These are phyloP conservation scores for Himalopsyche japonica DNA, from an alignment of 2,888 invertebrate genomes.

Conservation along the genomic window DNA sequence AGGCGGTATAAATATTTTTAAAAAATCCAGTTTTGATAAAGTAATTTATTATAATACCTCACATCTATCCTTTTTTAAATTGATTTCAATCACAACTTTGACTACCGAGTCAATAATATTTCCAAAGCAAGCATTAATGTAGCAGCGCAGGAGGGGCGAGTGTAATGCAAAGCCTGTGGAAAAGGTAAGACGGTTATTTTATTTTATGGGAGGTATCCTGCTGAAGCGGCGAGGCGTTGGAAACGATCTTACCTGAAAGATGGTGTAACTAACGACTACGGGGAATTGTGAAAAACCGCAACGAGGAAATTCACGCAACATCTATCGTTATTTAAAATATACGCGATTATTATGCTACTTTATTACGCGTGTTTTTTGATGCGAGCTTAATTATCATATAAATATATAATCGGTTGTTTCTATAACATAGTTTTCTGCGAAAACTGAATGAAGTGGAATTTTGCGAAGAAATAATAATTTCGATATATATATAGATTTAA, in stretches of 20 bases:
- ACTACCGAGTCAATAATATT: neutral
- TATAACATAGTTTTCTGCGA: too few relatives aligned
- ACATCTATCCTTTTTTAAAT: too few relatives aligned
- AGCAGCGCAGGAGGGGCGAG: neutral
- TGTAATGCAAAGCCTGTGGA: neutral
- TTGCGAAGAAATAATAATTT: too few relatives aligned
- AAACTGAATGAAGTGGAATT: too few relatives aligned
- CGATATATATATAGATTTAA: too few relatives aligned
- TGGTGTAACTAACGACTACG: neutral
- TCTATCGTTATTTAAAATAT: neutral
- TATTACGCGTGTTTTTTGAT: neutral
- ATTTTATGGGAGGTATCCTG: neutral
- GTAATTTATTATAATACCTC: too few relatives aligned
- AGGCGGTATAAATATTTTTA: too few relatives aligned
- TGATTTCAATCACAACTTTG: neutral
- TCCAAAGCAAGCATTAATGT: neutral
- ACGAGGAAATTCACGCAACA: neutral
- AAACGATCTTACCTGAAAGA: neutral
- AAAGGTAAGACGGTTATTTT: neutral
- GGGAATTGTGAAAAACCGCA: neutral
- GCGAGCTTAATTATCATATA: neutral
- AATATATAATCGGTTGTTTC: neutral
- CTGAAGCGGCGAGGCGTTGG: neutral
- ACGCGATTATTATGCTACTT: neutral
- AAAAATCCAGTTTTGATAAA: too few relatives aligned